Base-by-base conservation (phyloP, 2,888 invertebrate genomes). In the Cantharis lateralis region DNA sequence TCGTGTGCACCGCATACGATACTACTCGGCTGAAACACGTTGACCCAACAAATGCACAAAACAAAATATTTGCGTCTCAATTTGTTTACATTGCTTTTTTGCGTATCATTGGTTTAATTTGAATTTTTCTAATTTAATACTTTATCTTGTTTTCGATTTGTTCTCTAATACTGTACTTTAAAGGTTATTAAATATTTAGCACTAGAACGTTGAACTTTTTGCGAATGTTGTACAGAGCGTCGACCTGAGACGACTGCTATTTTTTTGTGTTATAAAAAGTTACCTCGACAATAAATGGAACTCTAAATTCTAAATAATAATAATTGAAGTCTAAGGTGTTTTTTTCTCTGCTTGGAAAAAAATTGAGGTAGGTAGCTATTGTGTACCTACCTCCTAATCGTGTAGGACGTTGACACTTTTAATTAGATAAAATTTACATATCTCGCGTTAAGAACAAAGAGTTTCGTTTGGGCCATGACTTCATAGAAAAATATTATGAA, bases 1-100 rank as follows among this genome's bases (percentile, higher is more conserved):
- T 81, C 79, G 73, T 79, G 78, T 78, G 70, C 77, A 71, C 20
- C 71, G 15, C 62, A n/a, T n/a, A 20, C 70, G 69, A 76, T 84
- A 85, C 84, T 85, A 84, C 75, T 83, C 85, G 79, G 82, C 70
- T 80, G 81, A 83, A 87, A 87, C 84, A 86, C 83, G 85, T 87
- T 83, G 82, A 83, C 83, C 84, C 48, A 66, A 28, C 64, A 74
- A 70, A 76, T 77, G 83, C 82, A 81, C 83, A 70, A 72, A 68
- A 74, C 71, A 73, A 83, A 84, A 84, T 84, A 79, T 82, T 82
- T 85, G 80, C 84, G 84, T 83, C 83, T 85, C 80, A 83, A 80
- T 80, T 80, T 82, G 77, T 80, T 78, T 72, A 71, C 68, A 64
- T 72, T 69, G 28, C 48, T 63, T 32, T 26, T 64, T 28, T 64